phyloP scores from a whole-genome alignment of 2,797 vertebrate species.

The Miichthys miiuy region DNA sequence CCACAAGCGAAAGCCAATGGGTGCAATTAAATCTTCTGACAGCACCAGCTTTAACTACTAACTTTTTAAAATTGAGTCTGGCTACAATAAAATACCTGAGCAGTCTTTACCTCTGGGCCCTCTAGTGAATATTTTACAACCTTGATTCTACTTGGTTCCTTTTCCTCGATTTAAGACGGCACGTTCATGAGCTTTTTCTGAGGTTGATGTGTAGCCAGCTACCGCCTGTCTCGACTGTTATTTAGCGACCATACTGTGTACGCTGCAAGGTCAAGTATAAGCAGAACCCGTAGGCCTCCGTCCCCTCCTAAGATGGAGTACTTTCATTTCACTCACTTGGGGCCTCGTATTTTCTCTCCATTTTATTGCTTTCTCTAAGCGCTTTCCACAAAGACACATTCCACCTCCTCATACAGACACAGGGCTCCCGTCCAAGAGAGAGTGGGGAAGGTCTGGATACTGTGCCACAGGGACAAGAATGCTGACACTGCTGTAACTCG shows the following conservation, averaged over 20 bases:
- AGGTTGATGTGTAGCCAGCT: conserved; percentile 58
- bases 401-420: conserved; percentile 75
- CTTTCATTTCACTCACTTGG: conserved; percentile 81
- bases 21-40: conserved; percentile 59
- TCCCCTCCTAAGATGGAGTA: conserved; percentile 78
- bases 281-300: conserved; percentile 70
- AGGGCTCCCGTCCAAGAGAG: conserved; percentile 71
- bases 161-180: conserved; percentile 50
- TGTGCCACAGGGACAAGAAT: conserved; percentile 77
- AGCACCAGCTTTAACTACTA: conserved; percentile 53
- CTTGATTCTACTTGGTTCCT: conserved; percentile 52
- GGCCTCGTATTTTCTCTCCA: conserved; percentile 80
- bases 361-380: conserved; percentile 82
- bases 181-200: conserved; percentile 38
- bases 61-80: conserved; percentile 54
- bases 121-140: conserved; percentile 69
- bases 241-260: conserved; percentile 71
- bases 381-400: conserved; percentile 81
- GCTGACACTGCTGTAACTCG: conserved; percentile 75
- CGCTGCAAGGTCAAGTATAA: conserved; percentile 78
- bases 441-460: conserved; percentile 70
- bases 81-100: conserved; percentile 55
- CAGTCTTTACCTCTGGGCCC: conserved; percentile 50
- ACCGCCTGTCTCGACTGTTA: conserved; percentile 59
- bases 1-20: conserved; percentile 47